Evolutionary conservation across 2,888 invertebrate species (phyloP).

Genomic region (Aporophyla lueneburgensis): DNA sequence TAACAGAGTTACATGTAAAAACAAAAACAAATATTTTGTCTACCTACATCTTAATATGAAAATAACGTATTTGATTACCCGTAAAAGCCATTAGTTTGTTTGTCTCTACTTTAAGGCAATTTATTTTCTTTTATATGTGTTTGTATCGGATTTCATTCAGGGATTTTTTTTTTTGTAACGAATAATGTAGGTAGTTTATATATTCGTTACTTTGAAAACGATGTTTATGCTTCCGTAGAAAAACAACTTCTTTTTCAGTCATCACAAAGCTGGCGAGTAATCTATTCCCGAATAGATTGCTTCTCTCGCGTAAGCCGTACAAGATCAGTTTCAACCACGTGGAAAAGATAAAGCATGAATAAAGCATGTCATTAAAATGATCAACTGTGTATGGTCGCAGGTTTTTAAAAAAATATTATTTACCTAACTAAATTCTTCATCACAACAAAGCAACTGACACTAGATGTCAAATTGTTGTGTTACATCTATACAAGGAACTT

Average conservation of each 20-base stretch:
- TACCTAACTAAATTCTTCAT: too few relatives aligned
- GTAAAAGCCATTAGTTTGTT: conserved; percentile 55
- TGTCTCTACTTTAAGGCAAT: conserved; percentile 41
- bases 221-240: not conserved
- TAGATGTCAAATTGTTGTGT: not conserved
- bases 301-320: not conserved
- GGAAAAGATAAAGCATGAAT: too few relatives aligned
- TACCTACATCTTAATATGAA: conserved; percentile 42
- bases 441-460: too few relatives aligned
- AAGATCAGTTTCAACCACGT: not conserved
- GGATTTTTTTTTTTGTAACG: conserved; percentile 32
- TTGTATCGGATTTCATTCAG: conserved; percentile 42
- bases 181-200: conserved; percentile 11
- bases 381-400: too few relatives aligned
- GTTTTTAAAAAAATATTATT: too few relatives aligned
- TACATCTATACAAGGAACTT: too few relatives aligned
- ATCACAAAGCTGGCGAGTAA: not conserved
- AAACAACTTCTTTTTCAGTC: conserved; percentile 14
- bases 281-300: not conserved
- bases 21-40: conserved; percentile 37
- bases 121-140: conserved; percentile 57
- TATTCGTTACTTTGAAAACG: not conserved
- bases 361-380: too few relatives aligned
- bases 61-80: conserved; percentile 62
- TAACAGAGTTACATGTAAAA: conserved; percentile 12